phyloP scores from a whole-genome alignment of 2,888 invertebrate genomes.

The Ennomos quercinarius region DNA sequence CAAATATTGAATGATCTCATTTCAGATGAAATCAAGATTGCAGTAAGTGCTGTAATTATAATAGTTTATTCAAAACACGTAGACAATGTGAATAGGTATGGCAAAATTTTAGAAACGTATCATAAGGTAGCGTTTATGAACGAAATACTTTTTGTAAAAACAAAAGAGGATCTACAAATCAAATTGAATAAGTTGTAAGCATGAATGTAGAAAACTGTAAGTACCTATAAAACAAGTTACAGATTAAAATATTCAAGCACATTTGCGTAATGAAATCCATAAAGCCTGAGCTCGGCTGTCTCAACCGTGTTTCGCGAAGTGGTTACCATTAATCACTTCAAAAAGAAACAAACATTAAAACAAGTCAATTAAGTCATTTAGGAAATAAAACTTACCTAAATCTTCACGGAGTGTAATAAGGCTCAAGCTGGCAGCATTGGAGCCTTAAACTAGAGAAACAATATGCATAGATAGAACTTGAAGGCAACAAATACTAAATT shows the following conservation, averaged over 20 bases:
- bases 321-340: slow-evolving; percentile 34
- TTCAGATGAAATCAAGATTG: neutral
- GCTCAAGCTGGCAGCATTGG: slow-evolving; percentile 29
- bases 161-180: too few species aligned
- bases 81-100: too few species aligned
- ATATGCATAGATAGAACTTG: too few species aligned
- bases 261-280: slow-evolving; percentile 6
- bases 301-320: slow-evolving; percentile 16
- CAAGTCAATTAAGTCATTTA: slow-evolving; percentile 38
- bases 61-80: too few species aligned
- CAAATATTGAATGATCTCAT: slow-evolving; percentile 4
- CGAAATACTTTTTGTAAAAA: too few species aligned
- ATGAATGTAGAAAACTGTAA: too few species aligned
- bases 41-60: too few species aligned
- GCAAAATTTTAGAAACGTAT: too few species aligned
- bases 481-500: too few species aligned
- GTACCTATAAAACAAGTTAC: slow-evolving; percentile 10
- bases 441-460: neutral
- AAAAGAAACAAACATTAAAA: slow-evolving; percentile 40
- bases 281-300: slow-evolving; percentile 18
- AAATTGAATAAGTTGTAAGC: too few species aligned
- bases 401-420: slow-evolving; percentile 29
- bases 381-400: slow-evolving; percentile 38
- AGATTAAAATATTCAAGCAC: slow-evolving; percentile 10
- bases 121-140: too few species aligned